phyloP scores from a whole-genome alignment of 2,797 vertebrate genomes.

The Rhincodon typus region DNA sequence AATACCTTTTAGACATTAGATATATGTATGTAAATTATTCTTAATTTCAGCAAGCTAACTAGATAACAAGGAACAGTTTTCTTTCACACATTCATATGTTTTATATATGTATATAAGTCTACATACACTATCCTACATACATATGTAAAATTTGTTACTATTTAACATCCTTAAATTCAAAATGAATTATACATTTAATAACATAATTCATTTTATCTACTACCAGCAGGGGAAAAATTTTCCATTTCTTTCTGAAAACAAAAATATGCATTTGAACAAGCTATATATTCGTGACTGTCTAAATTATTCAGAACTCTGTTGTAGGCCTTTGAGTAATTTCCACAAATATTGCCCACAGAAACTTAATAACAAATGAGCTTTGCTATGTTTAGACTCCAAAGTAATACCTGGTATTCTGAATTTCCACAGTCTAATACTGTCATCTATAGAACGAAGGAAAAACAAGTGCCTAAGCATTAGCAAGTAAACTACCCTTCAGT shows the following conservation, averaged over 20 bases:
- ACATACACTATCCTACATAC: background rate
- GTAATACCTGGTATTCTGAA: conserved; percentile 31
- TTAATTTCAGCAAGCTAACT: conserved; percentile 19
- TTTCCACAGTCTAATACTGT: conserved; percentile 36
- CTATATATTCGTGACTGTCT: conserved; percentile 31
- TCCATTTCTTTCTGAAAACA: conserved; percentile 32
- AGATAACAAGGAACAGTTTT: conserved; percentile 12
- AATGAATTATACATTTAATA: conserved; percentile 34
- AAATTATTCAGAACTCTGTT: conserved; percentile 36
- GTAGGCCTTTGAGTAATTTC: conserved; percentile 36
- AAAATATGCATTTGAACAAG: conserved; percentile 33
- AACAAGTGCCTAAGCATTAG: conserved; percentile 71
- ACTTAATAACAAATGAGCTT: conserved; percentile 36
- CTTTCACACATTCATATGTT: background rate
- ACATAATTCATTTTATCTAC: conserved; percentile 36
- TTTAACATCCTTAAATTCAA: conserved; percentile 30
- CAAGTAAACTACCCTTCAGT: conserved; percentile 73
- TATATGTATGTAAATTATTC: conserved; percentile 11
- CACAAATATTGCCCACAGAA: conserved; percentile 36
- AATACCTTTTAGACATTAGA: conserved; percentile 19
- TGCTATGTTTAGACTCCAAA: conserved; percentile 35
- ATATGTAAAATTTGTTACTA: conserved; percentile 27
- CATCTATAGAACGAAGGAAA: conserved; percentile 55
- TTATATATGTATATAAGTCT: conserved; percentile 10
- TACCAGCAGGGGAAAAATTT: conserved; percentile 22